Base-by-base conservation (phyloP, 2,888 invertebrate species). In the Gymnosoma rotundatum region DNA sequence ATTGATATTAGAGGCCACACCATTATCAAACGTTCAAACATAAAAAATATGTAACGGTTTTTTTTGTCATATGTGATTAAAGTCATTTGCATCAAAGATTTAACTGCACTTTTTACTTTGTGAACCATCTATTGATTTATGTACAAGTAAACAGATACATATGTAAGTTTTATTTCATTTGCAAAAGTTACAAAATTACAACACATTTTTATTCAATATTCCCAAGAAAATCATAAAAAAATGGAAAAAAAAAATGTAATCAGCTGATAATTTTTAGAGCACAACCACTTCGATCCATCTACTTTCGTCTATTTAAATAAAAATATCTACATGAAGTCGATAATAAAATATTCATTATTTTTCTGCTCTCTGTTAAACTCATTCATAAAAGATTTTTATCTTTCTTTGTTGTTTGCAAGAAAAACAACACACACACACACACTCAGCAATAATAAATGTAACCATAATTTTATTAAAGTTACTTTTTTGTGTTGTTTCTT, bases 211-310 rank as follows among this genome's bases (percentile, higher is more conserved):
- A 61, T 32, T 32, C 32, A 32, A 72, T 45, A 5, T 45, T 16
- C 2, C 36, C 12, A 36, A 36, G 7, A 32, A 18, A 42, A 48
- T 25, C 3, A 25, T 10, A 48, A 20, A 32, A 48, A 9, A 42
- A 48, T n/a, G 18, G 25, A 4, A 50, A 38, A 69, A 50, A 32
- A 45, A 36, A 50, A 5, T 66, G 52, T 60, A 64, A 70, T 50
- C 56, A 72, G 63, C 56, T 82, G 58, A 70, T 82, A 70, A 64
- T 76, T 66, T 82, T 45, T 66, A 72, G 81, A 82, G 81, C 81
- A 76, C 64, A 82, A 82, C 81, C 64, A 64, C 60, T 67, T 69
- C 63, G 78, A 76, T 72, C 76, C 61, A 69, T 69, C 82, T 61
- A 73, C 48, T 63, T 83, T 50, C 52, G 70, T 52, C 52, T 10